Evolutionary conservation across 1,140 invertebrate species (phyloP).

Genomic region (Ceratosolen fusciceps): DNA sequence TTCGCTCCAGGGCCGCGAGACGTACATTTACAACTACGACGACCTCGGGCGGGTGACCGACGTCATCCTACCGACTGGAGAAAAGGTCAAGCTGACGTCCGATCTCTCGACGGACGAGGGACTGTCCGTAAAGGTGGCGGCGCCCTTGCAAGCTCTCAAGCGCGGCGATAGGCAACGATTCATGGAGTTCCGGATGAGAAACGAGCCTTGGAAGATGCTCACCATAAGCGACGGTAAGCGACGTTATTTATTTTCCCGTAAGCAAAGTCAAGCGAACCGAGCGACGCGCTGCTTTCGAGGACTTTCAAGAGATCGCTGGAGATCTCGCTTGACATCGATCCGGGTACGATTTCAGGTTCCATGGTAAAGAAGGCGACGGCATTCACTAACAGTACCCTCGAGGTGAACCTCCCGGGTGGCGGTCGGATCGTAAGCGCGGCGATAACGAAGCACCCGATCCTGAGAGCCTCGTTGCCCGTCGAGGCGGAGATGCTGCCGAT

Average conservation of each 20-base stretch:
- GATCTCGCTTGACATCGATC: no score
- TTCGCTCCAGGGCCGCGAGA: constrained; percentile 81
- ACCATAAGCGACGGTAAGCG: constrained; percentile 72
- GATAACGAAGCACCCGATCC: constrained; percentile 85
- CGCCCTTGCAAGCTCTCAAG: constrained; percentile 66
- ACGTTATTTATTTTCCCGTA: background rate
- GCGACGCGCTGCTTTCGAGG: no score
- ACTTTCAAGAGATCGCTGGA: constrained; percentile 1
- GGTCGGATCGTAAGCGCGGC: constrained; percentile 82
- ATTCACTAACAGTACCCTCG: constrained; percentile 85
- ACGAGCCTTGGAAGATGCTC: constrained; percentile 73
- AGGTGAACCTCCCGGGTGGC: constrained; percentile 78
- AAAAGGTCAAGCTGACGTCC: constrained; percentile 84
- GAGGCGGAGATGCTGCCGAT: constrained; percentile 93
- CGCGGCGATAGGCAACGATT: constrained; percentile 64
- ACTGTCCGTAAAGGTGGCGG: constrained; percentile 79
- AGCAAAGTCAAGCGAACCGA: background rate
- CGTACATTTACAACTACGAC: constrained; percentile 92
- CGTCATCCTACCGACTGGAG: constrained; percentile 90
- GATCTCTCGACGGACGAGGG: constrained; percentile 82
- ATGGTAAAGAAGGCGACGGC: constrained; percentile 80
- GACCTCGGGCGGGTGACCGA: constrained; percentile 86
- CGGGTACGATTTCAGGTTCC: constrained; percentile 73
- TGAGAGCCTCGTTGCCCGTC: constrained; percentile 89
- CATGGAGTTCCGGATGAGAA: constrained; percentile 72